Percentiles rank a stretch among this genome's conserved stretches.
Evolutionary conservation across 2,888 invertebrate species (phyloP).

Genomic region (Tetropium fuscum): DNA sequence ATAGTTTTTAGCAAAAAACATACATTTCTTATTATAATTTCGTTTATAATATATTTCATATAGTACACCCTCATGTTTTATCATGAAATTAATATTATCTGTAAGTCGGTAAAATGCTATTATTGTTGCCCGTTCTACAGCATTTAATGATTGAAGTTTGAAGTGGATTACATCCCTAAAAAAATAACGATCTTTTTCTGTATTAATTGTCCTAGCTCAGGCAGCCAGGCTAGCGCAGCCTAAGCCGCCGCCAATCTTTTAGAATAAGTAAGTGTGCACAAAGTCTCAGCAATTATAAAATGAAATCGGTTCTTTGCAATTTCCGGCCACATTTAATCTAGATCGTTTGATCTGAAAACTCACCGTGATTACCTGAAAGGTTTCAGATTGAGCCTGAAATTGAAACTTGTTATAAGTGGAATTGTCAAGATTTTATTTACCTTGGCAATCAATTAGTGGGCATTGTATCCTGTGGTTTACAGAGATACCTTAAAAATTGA

Average conservation of each 20-base stretch:
- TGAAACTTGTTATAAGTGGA: slow-evolving; percentile 56
- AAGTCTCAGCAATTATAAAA: slow-evolving; percentile 62
- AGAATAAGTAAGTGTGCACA: slow-evolving; percentile 35
- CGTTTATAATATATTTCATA: too few species aligned
- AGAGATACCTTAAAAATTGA: slow-evolving; percentile 34
- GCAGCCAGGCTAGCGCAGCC: too few species aligned
- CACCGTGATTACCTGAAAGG: slow-evolving; percentile 61
- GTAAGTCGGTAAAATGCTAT: too few species aligned
- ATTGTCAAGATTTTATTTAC: slow-evolving; percentile 56
- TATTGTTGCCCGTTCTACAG: too few species aligned
- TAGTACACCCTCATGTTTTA: too few species aligned
- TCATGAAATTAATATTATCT: too few species aligned
- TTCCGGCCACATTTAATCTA: slow-evolving; percentile 59
- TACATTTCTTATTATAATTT: too few species aligned
- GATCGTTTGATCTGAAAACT: slow-evolving; percentile 59
- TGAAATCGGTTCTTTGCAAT: slow-evolving; percentile 58
- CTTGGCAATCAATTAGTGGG: slow-evolving; percentile 56
- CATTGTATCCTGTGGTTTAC: slow-evolving; percentile 44
- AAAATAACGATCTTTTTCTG: too few species aligned
- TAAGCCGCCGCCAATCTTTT: slow-evolving; percentile 16
- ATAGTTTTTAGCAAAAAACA: too few species aligned
- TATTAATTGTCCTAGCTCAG: too few species aligned
- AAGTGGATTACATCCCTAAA: too few species aligned
- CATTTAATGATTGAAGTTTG: too few species aligned
- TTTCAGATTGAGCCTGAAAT: slow-evolving; percentile 60